Percentiles rank a stretch among this genome's conserved stretches.
These are phyloP conservation scores for Dusona sp. DNA, from an alignment of 2,888 invertebrate species.

Conservation along the genomic window DNA sequence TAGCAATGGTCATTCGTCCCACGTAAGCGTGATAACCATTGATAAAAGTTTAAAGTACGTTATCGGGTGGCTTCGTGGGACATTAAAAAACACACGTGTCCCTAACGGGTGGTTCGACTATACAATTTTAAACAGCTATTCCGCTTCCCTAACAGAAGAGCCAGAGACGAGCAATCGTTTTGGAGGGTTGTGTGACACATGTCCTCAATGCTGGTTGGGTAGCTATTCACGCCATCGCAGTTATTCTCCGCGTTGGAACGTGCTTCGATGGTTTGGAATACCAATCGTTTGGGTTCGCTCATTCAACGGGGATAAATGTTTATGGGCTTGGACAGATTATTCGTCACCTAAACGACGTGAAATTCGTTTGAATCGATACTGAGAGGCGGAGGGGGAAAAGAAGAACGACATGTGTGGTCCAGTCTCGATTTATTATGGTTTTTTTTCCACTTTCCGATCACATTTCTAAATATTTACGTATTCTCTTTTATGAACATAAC, in stretches of 20 bases:
- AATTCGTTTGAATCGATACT: conserved; percentile 53
- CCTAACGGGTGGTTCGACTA: conserved; percentile 80
- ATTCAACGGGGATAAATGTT: conserved; percentile 73
- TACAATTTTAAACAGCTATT: conserved; percentile 84
- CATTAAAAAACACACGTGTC: conserved; percentile 84
- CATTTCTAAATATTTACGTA: not conserved
- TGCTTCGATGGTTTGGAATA: conserved; percentile 77
- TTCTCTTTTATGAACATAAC: not conserved
- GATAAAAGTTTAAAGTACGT: conserved; percentile 84
- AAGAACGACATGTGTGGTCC: not conserved
- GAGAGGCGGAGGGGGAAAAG: not conserved
- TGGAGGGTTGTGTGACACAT: conserved; percentile 81
- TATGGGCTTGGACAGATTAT: conserved; percentile 74
- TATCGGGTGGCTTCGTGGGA: conserved; percentile 82
- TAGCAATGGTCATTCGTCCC: conserved; percentile 80
- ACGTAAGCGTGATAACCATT: conserved; percentile 82
- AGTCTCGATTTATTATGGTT: conserved; percentile 41
- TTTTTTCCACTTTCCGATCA: not conserved
- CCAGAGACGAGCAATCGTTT: conserved; percentile 75
- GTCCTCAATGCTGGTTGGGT: conserved; percentile 81
- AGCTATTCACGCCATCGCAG: conserved; percentile 68
- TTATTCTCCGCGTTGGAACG: conserved; percentile 58
- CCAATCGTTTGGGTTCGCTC: conserved; percentile 74
- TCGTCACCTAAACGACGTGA: conserved; percentile 65
- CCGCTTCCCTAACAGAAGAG: conserved; percentile 72